Evolutionary conservation across 2,113 vertebrate genomes (phyloP).

Genomic region (Eolophus roseicapilla): DNA sequence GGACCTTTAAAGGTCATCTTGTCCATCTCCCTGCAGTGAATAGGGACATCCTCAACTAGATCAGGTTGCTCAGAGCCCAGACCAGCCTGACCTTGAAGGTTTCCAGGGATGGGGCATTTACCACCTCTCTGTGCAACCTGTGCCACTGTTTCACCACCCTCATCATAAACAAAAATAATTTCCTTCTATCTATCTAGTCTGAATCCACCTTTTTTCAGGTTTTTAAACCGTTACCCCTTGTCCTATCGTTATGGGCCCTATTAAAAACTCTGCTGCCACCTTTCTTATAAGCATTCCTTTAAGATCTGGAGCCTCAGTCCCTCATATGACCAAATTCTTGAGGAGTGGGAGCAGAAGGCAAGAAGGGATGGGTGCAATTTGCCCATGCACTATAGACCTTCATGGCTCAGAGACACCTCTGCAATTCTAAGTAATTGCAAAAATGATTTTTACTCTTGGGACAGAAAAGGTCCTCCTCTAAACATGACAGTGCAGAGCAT

Average conservation of each 20-base stretch:
- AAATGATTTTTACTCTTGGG: background rate
- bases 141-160: rapidly evolving
- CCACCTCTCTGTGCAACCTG: background rate
- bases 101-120: background rate
- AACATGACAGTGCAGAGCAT: background rate
- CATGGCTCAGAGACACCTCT: background rate
- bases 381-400: background rate
- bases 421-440: background rate
- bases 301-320: background rate
- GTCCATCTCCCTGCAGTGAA: rapidly evolving
- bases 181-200: background rate
- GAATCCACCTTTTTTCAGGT: background rate
- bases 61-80: rapidly evolving
- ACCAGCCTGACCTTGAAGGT: background rate
- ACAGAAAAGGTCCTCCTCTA: background rate
- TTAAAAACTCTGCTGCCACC: background rate
- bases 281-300: background rate
- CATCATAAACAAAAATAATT: background rate
- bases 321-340: background rate
- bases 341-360: background rate
- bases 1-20: rapidly evolving
- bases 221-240: background rate
- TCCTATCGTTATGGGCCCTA: background rate
- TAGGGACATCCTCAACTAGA: rapidly evolving
- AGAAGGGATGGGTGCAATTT: background rate